Evolutionary conservation across 2,113 vertebrate species (phyloP).

Genomic region (Albula goreensis): DNA sequence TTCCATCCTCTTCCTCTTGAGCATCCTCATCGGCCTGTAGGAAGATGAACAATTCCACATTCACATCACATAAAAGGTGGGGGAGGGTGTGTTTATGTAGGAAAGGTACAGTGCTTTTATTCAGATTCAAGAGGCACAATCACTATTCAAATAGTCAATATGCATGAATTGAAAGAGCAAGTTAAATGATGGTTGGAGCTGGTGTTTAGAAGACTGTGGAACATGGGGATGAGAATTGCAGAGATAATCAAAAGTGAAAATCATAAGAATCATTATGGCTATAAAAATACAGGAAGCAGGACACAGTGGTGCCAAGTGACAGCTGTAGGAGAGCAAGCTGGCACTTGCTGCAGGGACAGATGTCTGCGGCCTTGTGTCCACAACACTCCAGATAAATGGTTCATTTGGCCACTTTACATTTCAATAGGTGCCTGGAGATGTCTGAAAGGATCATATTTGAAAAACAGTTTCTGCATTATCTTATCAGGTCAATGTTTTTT

Average conservation of each 20-base stretch:
- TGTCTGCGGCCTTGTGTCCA: not conserved
- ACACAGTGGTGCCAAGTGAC: not conserved
- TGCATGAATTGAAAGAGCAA: not conserved
- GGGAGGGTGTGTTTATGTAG: not conserved
- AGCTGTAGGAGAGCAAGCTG: not conserved
- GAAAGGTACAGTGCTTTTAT: not conserved
- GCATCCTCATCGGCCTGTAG: constrained; percentile 39
- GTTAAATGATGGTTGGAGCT: not conserved
- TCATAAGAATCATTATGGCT: not conserved
- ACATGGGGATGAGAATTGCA: not conserved
- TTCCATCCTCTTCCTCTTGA: constrained; percentile 49
- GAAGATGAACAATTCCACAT: not conserved
- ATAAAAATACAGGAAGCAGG: not conserved
- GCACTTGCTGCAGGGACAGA: not conserved
- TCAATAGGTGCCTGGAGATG: not conserved
- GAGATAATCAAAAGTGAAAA: not conserved
- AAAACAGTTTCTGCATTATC: not conserved
- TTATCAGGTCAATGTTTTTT: not conserved
- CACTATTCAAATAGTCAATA: not conserved
- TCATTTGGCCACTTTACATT: not conserved
- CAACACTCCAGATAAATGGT: not conserved
- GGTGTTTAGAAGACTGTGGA: not conserved
- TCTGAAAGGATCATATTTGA: not conserved
- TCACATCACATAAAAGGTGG: not conserved
- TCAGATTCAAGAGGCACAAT: not conserved